Evolutionary conservation across 2,797 vertebrate species (phyloP), one percentile per base, ranked within the genome.

Genomic region (Loris lydekkerianus): DNA sequence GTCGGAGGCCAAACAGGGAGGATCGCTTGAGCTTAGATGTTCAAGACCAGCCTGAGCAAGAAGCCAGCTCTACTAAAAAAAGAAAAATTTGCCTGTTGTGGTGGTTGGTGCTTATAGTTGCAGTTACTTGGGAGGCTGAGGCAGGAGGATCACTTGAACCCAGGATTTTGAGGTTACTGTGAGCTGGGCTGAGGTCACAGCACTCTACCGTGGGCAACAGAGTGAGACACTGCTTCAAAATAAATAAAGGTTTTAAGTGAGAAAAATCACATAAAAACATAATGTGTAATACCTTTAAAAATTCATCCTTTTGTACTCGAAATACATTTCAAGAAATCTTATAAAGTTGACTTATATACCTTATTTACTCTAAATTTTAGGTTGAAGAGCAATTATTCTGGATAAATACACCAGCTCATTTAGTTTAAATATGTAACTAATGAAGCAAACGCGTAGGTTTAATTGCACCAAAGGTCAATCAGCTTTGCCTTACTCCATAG

Each of bases 401-500:
- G 75, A 80, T 91, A 97, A 96, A 96, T 86, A 86, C 18, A 56
- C 40, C 34, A 84, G 49, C 11, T 91, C 86, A 91, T 96, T 91
- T 97, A 88, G 29, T 46, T 95, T 92, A 87, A 93, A 92, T 90
- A 58, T 88, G 88, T 92, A 63, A 82, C 86, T 93, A 97, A 97
- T 95, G 82, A 88, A 23, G 73, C 53, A 58, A 89, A 78, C 40
- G 63, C 70, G 86, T 53, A 92, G 25, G n/a, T 96, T 95, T 92
- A 95, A 94, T 96, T 97, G 20, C 43, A 88, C 82, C 86, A 96
- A 94, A 88, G 43, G 78, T 95, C 94, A 95, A 60, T 83, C 49
- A 88, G 77, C 29, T 96, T 96, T 92, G 49, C 69, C 91, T 82
- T 95, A 78, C 63, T 94, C 49, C 21, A 46, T 61, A 49, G 70